Conservation (phyloP, 2,113 vertebrate species). For the Heptranchias perlo region DNA sequence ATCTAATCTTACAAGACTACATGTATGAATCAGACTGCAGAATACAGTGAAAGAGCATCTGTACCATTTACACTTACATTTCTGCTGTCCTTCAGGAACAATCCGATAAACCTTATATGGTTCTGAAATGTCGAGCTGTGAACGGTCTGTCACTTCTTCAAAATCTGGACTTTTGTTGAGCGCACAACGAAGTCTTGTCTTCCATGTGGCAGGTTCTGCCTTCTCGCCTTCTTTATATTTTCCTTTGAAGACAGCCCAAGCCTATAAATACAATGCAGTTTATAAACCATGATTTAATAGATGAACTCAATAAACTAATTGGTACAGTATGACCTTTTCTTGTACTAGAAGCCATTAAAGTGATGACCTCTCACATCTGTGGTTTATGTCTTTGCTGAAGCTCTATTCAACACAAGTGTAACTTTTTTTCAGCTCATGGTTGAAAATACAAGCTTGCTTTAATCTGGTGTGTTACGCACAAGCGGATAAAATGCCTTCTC, state of each 20-base stretch:
- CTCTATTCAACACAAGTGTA: background rate
- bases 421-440: background rate
- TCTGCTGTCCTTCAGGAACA: slow-evolving; percentile 91
- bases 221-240: slow-evolving; percentile 97
- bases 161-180: slow-evolving; percentile 98
- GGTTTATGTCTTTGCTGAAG: background rate
- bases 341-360: background rate
- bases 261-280: slow-evolving; percentile 55
- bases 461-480: background rate
- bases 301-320: background rate
- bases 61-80: slow-evolving; percentile 61
- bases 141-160: slow-evolving; percentile 91
- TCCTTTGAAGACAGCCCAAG: slow-evolving; percentile 97
- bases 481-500: background rate
- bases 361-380: background rate
- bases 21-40: background rate
- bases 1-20: background rate
- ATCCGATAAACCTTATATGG: slow-evolving; percentile 98
- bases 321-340: background rate
- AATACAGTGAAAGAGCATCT: background rate
- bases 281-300: background rate
- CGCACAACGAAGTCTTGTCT: slow-evolving; percentile 90
- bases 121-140: slow-evolving; percentile 94
- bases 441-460: background rate
- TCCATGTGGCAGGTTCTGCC: slow-evolving; percentile 95